phyloP scores from a whole-genome alignment of 2,113 vertebrate genomes.

The Bufo gargarizans region DNA sequence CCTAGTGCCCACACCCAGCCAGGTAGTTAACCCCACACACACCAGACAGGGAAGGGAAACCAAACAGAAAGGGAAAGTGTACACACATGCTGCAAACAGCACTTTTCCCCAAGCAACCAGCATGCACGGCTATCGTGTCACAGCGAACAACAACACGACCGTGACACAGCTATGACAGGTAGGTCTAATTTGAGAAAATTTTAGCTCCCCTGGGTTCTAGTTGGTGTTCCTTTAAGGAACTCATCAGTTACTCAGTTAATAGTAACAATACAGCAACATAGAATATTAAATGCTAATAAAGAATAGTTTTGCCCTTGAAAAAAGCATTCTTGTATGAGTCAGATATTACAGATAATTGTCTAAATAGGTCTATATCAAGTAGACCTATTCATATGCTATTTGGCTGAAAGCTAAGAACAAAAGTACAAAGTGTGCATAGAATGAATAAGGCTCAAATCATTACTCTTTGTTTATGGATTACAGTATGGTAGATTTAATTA shows the following conservation, averaged over 20 bases:
- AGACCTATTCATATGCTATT: conserved; percentile 27
- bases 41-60: too few relatives aligned
- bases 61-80: too few relatives aligned
- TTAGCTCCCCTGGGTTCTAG: too few relatives aligned
- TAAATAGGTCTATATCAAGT: not conserved
- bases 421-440: conserved; percentile 3
- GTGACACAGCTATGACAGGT: too few relatives aligned
- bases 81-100: too few relatives aligned
- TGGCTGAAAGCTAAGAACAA: conserved; percentile 31
- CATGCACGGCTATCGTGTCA: too few relatives aligned
- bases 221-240: not conserved
- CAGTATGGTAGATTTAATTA: conserved; percentile 25
- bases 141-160: too few relatives aligned
- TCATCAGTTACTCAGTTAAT: not conserved
- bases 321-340: conserved; percentile 15
- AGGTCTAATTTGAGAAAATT: too few relatives aligned
- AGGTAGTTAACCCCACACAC: too few relatives aligned
- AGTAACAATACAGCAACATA: too few relatives aligned
- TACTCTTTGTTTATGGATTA: conserved; percentile 5
- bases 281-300: conserved; percentile 15
- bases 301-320: conserved; percentile 20
- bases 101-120: too few relatives aligned
- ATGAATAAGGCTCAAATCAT: not conserved
- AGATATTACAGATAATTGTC: conserved; percentile 42
- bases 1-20: too few relatives aligned